Conservation (phyloP, 1,140 invertebrate genomes). For the Papilio dardanus region DNA sequence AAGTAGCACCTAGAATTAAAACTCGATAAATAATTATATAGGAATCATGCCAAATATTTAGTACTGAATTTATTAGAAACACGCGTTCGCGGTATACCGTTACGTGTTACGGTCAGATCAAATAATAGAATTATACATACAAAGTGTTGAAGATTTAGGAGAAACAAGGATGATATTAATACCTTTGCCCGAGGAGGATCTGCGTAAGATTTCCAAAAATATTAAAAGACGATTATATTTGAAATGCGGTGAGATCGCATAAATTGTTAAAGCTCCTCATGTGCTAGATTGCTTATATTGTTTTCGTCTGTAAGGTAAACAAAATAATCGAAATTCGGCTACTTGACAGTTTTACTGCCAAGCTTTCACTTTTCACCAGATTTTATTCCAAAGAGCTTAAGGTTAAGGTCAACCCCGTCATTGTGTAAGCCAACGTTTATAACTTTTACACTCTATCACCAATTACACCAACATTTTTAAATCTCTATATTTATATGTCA, state of each 20-base stretch:
- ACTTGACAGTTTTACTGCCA: conserved; percentile 5
- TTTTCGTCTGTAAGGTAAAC: not conserved
- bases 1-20: conserved; percentile 50
- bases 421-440: conserved; percentile 1
- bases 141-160: not conserved
- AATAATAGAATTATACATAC: not conserved
- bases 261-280: not conserved
- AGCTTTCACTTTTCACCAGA: conserved; percentile 20
- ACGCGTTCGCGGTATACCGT: not conserved
- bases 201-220: not conserved
- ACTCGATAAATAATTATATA: conserved; percentile 32
- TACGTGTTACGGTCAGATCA: not conserved
- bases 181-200: too few relatives aligned
- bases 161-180: not conserved
- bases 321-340: not conserved
- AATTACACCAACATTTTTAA: not conserved
- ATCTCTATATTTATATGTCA: not conserved
- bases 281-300: not conserved
- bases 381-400: conserved; percentile 1
- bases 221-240: not conserved
- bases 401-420: conserved; percentile 2
- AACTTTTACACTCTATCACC: not conserved
- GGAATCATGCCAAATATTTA: conserved; percentile 28
- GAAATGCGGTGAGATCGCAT: not conserved
- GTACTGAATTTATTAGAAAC: conserved; percentile 7